Base-by-base conservation (phyloP, 2,888 invertebrate genomes). In the Melinaea marsaeus region DNA sequence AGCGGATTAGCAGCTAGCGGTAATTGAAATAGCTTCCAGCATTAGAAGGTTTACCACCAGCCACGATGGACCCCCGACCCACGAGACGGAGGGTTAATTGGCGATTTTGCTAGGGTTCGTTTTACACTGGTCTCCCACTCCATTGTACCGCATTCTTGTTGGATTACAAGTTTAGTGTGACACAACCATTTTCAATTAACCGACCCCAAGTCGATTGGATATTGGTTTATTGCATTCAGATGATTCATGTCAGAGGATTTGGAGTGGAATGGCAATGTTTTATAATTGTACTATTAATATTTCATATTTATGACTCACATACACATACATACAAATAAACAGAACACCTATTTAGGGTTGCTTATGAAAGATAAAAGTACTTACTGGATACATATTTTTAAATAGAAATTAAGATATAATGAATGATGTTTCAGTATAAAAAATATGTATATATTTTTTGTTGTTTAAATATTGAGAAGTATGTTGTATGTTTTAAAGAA, bases 11-110 rank as follows among this genome's bases (percentile, higher is more conserved):
- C 75, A 64, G 69, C 67, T 68, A 68, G 70, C 67, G 82, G 80
- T 80, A 78, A 75, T 77, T 77, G 78, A 74, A 76, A 79, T 77
- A 80, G 79, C 81, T 80, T 77, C 77, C 79, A 74, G 76, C 72
- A 80, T 79, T 80, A 82, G 78, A 79, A 76, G 63, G 64, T 61
- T 62, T 47, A 58, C 32, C 61, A 60, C 61, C 73, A 70, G 66
- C 34, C 37, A 34, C 4, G 13, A 13, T 5, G 56, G 73, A 61
- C 54, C 66, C 61, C 59, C 33, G 59, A 59, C 33, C 7, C 51
- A 6, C 32, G 32, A 32, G 32, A 9, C 51, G 2, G 11, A 13
- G 48, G 9, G 22, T 22, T 35, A 32, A 34, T 34, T 35, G 48
- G n/a, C n/a, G 35, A 13, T 22, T 34, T 34, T 35, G 55, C 54